Base-by-base conservation (phyloP, 2,113 vertebrate genomes). In the Carassius gibelio region DNA sequence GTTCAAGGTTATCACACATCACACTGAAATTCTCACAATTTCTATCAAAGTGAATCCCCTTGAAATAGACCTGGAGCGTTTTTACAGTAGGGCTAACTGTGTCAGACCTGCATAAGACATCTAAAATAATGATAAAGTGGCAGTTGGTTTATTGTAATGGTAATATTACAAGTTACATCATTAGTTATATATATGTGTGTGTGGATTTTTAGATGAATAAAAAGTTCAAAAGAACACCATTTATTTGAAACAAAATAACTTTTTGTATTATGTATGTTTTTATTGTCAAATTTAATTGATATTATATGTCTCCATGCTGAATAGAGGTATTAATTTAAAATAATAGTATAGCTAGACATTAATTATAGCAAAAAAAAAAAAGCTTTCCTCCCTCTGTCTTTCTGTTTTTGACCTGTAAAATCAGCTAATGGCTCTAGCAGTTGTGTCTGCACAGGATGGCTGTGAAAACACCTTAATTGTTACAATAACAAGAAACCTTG, bases 381-480 rank as follows among this genome's bases (percentile, higher is more conserved):
- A 26, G 26, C 26, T 26, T 26, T 26, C 26, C 55, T 61, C 23
- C 1, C 5, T 66, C 11, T 50, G 23, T 48, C 3, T 48, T 15
- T 64, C 26, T 74, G 52, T 68, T 23, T 85, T 68, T 75, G 10
- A 55, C 34, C 19, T 69, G 34, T 74, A 50, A 81, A 30, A 14
- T 69, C 36, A 1, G 68, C 59, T 86, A 87, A 87, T 89, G 74
- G 62, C 71, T 81, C 30, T 82, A 80, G 59, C 85, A 85, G 83
- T 83, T 48, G 5, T 9, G 84, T 83, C 87, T 87, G 76, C 62
- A 80, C 80, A 85, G 89, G 76, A 85, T 77, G 81, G 81, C 87
- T 88, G 84, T 86, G 62, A 84, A 90, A 84, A 87, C 75, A 87
- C 68, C 50, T 52, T 87, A 89, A 87, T 89, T 81, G 57, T 64